Percentiles rank a stretch among this genome's conserved stretches.
Conservation (phyloP, 2,888 invertebrate genomes). For the Leptopilina syphax region DNA sequence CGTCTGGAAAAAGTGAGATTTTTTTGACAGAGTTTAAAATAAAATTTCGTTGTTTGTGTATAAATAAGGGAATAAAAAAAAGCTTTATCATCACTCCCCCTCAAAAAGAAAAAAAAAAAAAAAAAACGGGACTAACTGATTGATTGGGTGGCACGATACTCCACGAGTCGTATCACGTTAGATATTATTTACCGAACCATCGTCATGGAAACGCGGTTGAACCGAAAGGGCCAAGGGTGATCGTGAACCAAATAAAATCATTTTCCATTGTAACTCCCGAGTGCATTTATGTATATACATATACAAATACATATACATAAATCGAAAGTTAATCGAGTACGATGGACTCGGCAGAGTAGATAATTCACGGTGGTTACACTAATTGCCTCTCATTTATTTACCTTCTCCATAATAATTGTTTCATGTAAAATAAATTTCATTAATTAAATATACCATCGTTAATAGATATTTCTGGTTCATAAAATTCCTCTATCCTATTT, state of each 20-base stretch:
- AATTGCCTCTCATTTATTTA: not conserved
- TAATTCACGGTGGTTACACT: conserved; percentile 35
- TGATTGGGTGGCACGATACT: conserved; percentile 42
- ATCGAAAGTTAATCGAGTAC: conserved; percentile 22
- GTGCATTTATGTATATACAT: no score
- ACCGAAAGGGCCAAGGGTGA: conserved; percentile 36
- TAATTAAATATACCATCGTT: not conserved
- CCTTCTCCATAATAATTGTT: not conserved
- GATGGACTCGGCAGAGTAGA: conserved; percentile 2
- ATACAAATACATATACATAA: conserved; percentile 1
- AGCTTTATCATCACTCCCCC: not conserved
- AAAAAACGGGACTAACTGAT: conserved; percentile 27
- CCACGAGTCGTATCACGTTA: conserved; percentile 52
- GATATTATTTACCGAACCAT: conserved; percentile 66
- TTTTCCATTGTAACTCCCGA: conserved; percentile 33
- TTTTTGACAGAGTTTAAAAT: not conserved
- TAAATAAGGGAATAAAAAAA: conserved; percentile 40
- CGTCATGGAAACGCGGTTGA: conserved; percentile 59
- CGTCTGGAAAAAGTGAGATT: not conserved
- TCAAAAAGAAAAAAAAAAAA: no score
- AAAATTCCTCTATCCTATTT: no score
- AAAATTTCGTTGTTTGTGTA: conserved; percentile 17
- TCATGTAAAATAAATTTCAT: not conserved
- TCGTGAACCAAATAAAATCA: conserved; percentile 43
- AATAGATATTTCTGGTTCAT: not conserved